These are phyloP conservation scores for Gavialis gangeticus DNA, from an alignment of 2,113 vertebrate genomes.

Conservation along the genomic window DNA sequence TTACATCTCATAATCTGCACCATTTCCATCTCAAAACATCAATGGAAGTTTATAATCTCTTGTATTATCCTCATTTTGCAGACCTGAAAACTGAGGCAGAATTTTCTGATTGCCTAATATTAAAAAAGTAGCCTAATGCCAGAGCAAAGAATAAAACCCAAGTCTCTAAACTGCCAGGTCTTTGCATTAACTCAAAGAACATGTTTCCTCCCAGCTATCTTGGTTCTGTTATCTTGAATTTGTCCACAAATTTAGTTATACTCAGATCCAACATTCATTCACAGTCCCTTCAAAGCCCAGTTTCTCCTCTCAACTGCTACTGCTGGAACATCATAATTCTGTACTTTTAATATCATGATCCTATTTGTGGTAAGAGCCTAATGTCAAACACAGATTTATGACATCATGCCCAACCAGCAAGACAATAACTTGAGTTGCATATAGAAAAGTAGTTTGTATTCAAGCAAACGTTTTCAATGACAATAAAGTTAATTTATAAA, in stretches of 20 bases:
- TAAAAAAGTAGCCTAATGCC: too few relatives aligned
- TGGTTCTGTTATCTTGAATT: background rate
- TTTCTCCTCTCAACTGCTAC: background rate
- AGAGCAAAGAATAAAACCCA: background rate
- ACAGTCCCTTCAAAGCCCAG: background rate
- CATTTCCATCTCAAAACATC: background rate
- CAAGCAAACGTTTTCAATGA: background rate
- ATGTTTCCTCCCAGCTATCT: background rate
- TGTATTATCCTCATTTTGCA: background rate
- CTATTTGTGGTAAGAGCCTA: background rate
- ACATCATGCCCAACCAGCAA: background rate
- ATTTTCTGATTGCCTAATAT: background rate
- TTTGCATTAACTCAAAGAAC: background rate
- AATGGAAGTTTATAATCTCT: background rate
- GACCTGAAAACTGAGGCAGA: background rate
- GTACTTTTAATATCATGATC: background rate
- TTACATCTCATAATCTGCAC: background rate
- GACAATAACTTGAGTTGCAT: background rate
- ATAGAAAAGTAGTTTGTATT: background rate
- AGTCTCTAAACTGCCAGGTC: accelerated
- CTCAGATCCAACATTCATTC: background rate
- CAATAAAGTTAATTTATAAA: background rate
- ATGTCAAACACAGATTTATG: background rate
- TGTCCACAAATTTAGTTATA: background rate
- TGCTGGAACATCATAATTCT: background rate